Evolutionary conservation across 1,140 invertebrate genomes (phyloP).

Genomic region (Subanguina moxae): DNA sequence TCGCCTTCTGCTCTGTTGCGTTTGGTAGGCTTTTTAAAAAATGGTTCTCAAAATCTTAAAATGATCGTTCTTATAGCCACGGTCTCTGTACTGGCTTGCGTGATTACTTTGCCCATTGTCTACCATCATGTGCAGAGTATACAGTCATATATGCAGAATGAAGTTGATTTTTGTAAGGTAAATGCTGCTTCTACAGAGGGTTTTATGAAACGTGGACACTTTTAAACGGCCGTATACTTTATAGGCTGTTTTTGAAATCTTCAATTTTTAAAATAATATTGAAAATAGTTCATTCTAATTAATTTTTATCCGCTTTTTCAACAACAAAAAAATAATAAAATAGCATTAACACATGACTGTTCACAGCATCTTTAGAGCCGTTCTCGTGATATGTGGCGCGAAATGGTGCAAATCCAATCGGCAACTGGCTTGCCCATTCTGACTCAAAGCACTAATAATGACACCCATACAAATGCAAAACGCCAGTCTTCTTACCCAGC

Average conservation of each 20-base stretch:
- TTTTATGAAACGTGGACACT: too few species aligned
- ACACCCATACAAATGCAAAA: conserved; percentile 20
- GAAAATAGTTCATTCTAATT: background rate
- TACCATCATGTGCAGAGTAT: conserved; percentile 58
- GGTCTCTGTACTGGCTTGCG: conserved; percentile 56
- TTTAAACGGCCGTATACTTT: too few species aligned
- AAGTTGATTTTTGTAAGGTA: conserved; percentile 59
- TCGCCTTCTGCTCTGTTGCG: background rate
- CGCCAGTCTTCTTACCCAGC: conserved; percentile 34
- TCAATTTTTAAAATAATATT: background rate
- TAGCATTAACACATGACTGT: too few species aligned
- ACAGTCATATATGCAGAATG: conserved; percentile 59
- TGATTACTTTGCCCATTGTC: conserved; percentile 54
- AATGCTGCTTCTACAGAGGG: background rate
- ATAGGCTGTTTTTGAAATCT: too few species aligned
- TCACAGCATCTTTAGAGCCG: conserved; percentile 39
- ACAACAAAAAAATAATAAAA: too few species aligned
- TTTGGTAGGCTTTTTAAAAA: background rate
- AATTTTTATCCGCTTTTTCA: background rate
- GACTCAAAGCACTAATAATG: conserved; percentile 16
- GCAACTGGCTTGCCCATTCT: conserved; percentile 35
- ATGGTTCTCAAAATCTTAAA: too few species aligned
- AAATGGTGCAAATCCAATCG: conserved; percentile 57
- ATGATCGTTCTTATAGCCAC: conserved; percentile 42
- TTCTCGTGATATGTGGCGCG: conserved; percentile 57